Percentiles rank a stretch among this genome's conserved stretches.
phyloP scores from a whole-genome alignment of 2,113 vertebrate species.

The Egretta garzetta region DNA sequence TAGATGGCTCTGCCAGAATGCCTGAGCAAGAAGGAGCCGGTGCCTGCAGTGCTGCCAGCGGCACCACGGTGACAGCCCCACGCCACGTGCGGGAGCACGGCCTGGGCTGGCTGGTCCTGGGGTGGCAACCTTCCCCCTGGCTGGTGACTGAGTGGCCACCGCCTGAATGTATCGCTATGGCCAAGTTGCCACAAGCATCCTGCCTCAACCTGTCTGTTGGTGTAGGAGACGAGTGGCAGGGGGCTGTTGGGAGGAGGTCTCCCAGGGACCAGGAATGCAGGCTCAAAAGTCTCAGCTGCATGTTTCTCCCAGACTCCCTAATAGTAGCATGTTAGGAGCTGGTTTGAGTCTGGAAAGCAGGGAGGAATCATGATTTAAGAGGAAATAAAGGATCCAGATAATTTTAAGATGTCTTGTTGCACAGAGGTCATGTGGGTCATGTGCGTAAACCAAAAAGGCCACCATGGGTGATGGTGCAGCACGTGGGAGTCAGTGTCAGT shows the following conservation, averaged over 20 bases:
- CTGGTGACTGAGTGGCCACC: neutral
- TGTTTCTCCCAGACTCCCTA: neutral
- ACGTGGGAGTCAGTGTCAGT: neutral
- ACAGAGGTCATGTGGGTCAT: neutral
- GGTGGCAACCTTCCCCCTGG: neutral
- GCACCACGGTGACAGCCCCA: neutral
- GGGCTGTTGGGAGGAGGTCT: neutral
- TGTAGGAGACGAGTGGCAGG: fast-evolving
- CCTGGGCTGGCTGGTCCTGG: neutral
- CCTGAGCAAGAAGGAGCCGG: neutral
- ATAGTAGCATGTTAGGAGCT: fast-evolving
- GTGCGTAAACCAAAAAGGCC: neutral
- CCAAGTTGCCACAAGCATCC: neutral
- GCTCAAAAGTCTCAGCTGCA: neutral
- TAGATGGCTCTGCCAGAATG: neutral
- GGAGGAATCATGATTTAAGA: neutral
- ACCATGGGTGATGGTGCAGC: neutral
- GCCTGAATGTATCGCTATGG: fast-evolving
- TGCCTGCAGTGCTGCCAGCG: neutral
- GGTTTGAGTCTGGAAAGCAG: neutral
- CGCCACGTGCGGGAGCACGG: fast-evolving
- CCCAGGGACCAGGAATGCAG: fast-evolving
- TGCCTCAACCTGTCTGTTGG: fast-evolving
- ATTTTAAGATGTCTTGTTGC: neutral
- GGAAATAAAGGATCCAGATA: neutral